Evolutionary conservation across 2,797 vertebrate species (phyloP), one percentile per base, ranked within the genome.

Genomic region (Enteromius argenteus): DNA sequence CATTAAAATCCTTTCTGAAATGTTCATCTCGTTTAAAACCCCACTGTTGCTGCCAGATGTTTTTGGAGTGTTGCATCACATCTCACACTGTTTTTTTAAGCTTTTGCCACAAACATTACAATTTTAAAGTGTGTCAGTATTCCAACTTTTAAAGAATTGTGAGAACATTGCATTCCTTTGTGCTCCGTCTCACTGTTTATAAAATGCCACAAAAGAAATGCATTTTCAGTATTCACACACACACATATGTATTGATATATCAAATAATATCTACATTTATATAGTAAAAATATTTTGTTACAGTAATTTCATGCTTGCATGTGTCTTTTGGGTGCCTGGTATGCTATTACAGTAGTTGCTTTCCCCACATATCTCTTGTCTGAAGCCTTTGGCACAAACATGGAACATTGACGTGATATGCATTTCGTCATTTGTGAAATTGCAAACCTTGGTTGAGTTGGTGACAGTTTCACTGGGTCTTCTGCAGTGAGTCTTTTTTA

Each of bases 401-500:
- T 21, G 21, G 30, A 51, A 69, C 69, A 78, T 46, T 62, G 42
- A 5, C 75, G 21, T 4, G 53, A 27, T 56, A 79, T 68, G 23
- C 30, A 56, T 87, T 80, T 69, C 49, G 83, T 86, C 84, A 81
- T 85, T 88, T 86, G 88, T 84, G 23, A 87, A 87, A 91, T 87
- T 86, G 85, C 85, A 86, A 85, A 86, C 90, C 90, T 88, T 88
- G 83, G 80, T 85, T 85, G 89, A 79, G 78, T 74, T 77, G 60
- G 72, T 64, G 68, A 76, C 83, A 84, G 69, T 53, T 39, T 76
- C 51, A 60, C 81, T 80, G 84, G 84, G 30, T 83, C 75, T 81
- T 85, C 58, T 35, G 84, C 87, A 87, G 89, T 27, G 27, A 27
- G 27, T 21, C 83, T 76, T 84, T 77, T 83, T 93, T 91, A 92